These are phyloP conservation scores for Perca schrenkii DNA, from an alignment of 2,113 vertebrate species.

Conservation along the genomic window DNA sequence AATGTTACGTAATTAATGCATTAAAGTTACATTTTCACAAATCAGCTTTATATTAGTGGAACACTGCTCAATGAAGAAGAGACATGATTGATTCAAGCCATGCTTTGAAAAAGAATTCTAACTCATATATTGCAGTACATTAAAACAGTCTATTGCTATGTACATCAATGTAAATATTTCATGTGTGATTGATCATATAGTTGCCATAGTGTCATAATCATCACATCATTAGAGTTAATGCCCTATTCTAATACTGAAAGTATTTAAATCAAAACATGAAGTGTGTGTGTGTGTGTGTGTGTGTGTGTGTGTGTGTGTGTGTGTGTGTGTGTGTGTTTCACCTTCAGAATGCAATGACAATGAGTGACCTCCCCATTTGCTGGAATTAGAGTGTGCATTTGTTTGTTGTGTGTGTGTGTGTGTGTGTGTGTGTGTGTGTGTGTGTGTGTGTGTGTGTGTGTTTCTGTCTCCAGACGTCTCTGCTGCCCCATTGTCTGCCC, in stretches of 20 bases:
- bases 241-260: neutral
- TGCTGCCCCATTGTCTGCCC: slow-evolving; percentile 71
- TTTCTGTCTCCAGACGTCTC: slow-evolving; percentile 59
- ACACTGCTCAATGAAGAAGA: neutral
- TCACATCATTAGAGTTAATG: neutral
- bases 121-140: no score
- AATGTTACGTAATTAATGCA: neutral
- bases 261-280: no score
- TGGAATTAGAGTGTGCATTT: slow-evolving; percentile 5
- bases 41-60: neutral
- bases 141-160: no score
- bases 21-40: neutral
- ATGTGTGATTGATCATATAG: no score
- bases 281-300: no score
- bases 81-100: no score
- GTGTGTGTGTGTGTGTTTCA: neutral
- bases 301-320: no score
- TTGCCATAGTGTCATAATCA: neutral
- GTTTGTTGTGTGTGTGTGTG: slow-evolving; percentile 4
- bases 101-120: no score
- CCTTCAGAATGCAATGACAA: slow-evolving; percentile 18
- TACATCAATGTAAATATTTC: no score
- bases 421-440: slow-evolving; percentile 20
- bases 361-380: slow-evolving; percentile 24
- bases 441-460: slow-evolving; percentile 18